phyloP scores from a whole-genome alignment of 2,888 invertebrate species.

The Ectemnius lituratus region DNA sequence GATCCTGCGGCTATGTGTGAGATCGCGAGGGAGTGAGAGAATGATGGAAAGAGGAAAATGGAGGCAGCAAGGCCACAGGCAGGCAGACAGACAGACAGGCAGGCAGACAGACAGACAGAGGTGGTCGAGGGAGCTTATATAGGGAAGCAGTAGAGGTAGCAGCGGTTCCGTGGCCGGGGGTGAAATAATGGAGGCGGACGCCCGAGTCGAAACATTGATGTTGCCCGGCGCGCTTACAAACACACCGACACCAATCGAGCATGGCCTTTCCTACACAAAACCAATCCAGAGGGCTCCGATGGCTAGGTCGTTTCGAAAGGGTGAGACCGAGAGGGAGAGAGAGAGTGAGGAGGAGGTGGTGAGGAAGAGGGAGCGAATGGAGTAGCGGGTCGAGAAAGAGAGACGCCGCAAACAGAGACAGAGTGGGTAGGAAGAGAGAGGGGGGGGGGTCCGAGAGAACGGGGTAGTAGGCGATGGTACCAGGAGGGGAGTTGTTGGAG shows the following conservation, averaged over 20 bases:
- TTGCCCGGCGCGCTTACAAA: slow-evolving; percentile 66
- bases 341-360: background rate
- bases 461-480: slow-evolving; percentile 22
- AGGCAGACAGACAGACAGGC: slow-evolving; percentile 17
- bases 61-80: slow-evolving; percentile 16
- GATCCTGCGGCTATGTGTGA: slow-evolving; percentile 24
- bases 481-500: slow-evolving; percentile 32
- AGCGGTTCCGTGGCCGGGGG: slow-evolving; percentile 51
- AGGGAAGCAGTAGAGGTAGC: slow-evolving; percentile 41
- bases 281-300: slow-evolving; percentile 61
- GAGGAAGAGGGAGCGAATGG: background rate
- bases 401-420: background rate
- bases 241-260: slow-evolving; percentile 68
- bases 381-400: background rate
- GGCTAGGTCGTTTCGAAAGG: slow-evolving; percentile 56
- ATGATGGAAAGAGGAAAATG: slow-evolving; percentile 17
- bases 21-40: slow-evolving; percentile 15
- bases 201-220: slow-evolving; percentile 68
- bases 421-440: slow-evolving; percentile 14
- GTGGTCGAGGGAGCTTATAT: slow-evolving; percentile 32
- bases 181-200: slow-evolving; percentile 70
- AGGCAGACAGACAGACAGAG: slow-evolving; percentile 17
- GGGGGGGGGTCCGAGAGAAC: slow-evolving; percentile 22
- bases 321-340: slow-evolving; percentile 13
- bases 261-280: slow-evolving; percentile 65